Evolutionary conservation across 2,113 vertebrate genomes (phyloP), one percentile per base, ranked within the genome.

Genomic region (Paraplagusia blochii): DNA sequence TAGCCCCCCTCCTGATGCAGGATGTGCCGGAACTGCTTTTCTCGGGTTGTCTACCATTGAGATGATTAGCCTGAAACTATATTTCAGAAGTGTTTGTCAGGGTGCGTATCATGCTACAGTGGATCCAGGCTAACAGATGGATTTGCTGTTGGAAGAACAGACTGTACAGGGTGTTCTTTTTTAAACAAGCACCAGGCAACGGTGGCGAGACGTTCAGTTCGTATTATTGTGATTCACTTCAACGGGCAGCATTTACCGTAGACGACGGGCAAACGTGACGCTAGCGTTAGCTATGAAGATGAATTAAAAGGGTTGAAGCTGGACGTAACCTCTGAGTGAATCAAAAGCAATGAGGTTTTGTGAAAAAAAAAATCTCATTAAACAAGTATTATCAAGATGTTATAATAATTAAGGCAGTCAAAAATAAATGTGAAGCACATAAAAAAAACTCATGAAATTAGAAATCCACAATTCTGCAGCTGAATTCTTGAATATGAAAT

Each of bases 41-140:
- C 79, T 84, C 78, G 62, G 78, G 65, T 85, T 77, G 80, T 80
- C 77, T 84, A 75, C 60, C 64, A 76, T 60, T 65, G 67, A 81
- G 73, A 81, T 80, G 85, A 80, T 88, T 82, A 76, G 82, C 77
- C 66, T 76, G 61, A 80, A 88, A 81, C 63, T 74, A 74, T 8
- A 66, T 81, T 58, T 73, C 42, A 58, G 44, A 76, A 58, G 74
- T 83, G 76, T 78, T 78, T 85, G 78, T 85, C 77, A 77, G 79
- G 68, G 69, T 11, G 55, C 17, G 44, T 63, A 6, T 52, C 63
- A 4, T 54, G 63, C 65, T 39, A 45, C 53, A 62, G 66, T 6
- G 29, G 45, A 54, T 61, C 52, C 2, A 54, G 57, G 44, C 22
- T 35, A 80, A 70, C 69, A 70, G 68, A 79, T 74, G 76, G 66